Evolutionary conservation across 2,888 invertebrate genomes (phyloP).

Genomic region (Rhopalosiphum nymphaeae): DNA sequence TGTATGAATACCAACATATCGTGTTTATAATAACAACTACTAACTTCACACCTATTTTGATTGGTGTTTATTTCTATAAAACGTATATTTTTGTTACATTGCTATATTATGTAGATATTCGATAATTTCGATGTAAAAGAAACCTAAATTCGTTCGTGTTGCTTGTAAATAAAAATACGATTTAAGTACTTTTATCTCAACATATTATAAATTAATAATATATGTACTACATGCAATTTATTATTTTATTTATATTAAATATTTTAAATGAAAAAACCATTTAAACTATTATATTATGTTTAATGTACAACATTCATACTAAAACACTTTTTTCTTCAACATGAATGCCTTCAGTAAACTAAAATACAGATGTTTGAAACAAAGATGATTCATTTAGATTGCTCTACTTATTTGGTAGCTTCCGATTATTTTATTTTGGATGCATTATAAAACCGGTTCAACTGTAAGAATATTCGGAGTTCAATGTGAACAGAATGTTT

Average conservation of each 20-base stretch:
- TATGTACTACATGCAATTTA: not conserved
- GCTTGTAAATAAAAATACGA: not conserved
- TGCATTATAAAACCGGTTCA: conserved; percentile 25
- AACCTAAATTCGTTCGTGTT: not conserved
- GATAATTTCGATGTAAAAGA: not conserved
- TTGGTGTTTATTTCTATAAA: not conserved
- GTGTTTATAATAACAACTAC: not conserved
- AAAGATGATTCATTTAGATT: conserved; percentile 43
- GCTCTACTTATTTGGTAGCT: conserved; percentile 56
- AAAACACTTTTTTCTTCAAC: not conserved
- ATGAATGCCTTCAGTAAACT: not conserved
- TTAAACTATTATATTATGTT: not conserved
- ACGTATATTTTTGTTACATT: not conserved
- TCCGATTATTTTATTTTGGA: conserved; percentile 24
- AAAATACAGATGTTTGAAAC: conserved; percentile 22
- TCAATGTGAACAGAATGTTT: conserved; percentile 23
- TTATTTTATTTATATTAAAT: not conserved
- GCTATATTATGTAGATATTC: not conserved
- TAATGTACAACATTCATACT: not conserved
- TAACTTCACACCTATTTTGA: not conserved
- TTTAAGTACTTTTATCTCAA: not conserved
- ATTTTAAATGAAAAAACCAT: not conserved
- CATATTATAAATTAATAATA: not conserved
- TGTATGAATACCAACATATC: not conserved
- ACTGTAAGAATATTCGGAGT: conserved; percentile 22